Base-by-base conservation (phyloP, 1,140 invertebrate genomes). In the Eubasilissa regina region DNA sequence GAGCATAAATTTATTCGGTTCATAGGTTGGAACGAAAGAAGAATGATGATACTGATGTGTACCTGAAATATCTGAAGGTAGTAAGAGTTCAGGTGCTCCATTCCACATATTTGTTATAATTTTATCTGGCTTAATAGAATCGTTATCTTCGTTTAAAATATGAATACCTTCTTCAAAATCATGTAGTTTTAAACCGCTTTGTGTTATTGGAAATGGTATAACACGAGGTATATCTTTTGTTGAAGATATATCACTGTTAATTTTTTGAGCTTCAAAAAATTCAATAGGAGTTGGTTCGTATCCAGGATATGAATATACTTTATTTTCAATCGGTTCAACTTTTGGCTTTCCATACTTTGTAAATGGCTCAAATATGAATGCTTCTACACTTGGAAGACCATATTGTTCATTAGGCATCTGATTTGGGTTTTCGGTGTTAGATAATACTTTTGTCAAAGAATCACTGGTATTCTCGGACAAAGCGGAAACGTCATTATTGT, bases 281-380 rank as follows among this genome's bases (percentile, higher is more conserved):
- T 56, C 53, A 7, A 78, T 19, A 35, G 51, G 35, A 45, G 66
- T 74, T 35, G 77, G 77, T 62, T 78, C 77, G 44, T 78, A 78
- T 48, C 77, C 77, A 35, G 77, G 77, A 53, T 74, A 78, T n/a
- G 77, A 44, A 74, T 44, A 15, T 11, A 58, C 6, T 15, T n/a
- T 25, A 1, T 55, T 21, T 60, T 60, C 8, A 19, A 9, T 56
- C 21, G 47, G 47, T 55, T 21, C 47, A 8, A 10, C n/a, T 53
- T 73, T 73, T 10, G 47, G 62, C 0, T 3, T 12, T 66, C 35
- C 62, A 45, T 66, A 56, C 21, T 73, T 12, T 1, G 10, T 10
- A 9, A 47, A 19, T 25, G 35, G 43, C 55, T 64, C n/a, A 25
- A 35, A 43, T 64, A 17, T 11, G 35, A 4, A 43, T 13, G 4